phyloP scores from a whole-genome alignment of 2,888 invertebrate species.

The Spodoptera exigua region DNA sequence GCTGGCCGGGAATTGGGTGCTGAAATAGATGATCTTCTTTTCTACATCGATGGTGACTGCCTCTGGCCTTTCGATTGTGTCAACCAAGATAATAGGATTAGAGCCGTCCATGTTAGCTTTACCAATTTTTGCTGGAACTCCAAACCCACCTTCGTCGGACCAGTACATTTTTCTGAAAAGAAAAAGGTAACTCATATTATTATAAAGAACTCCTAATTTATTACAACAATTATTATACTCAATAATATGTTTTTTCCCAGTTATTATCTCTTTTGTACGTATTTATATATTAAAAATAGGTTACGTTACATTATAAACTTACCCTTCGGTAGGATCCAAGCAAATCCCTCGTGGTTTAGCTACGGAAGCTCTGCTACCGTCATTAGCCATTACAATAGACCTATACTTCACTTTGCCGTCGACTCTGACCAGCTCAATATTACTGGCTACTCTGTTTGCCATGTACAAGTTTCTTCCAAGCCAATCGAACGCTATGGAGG shows the following conservation, averaged over 20 bases:
- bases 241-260: too few relatives aligned
- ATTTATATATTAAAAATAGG: too few relatives aligned
- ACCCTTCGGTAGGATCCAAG: constrained; percentile 97
- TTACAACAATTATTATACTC: too few relatives aligned
- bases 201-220: too few relatives aligned
- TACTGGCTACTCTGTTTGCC: constrained; percentile 96
- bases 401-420: constrained; percentile 96
- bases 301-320: constrained; percentile 65
- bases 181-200: constrained; percentile 22
- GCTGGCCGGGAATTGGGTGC: constrained; percentile 92
- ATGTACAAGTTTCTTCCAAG: constrained; percentile 98
- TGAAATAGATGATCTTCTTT: constrained; percentile 96
- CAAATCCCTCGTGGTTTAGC: constrained; percentile 96
- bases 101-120: constrained; percentile 98
- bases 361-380: constrained; percentile 95
- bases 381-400: constrained; percentile 96
- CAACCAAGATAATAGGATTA: constrained; percentile 92
- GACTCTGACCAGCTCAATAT: constrained; percentile 96
- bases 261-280: too few relatives aligned
- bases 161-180: constrained; percentile 94
- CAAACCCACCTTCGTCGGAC: constrained; percentile 98
- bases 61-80: constrained; percentile 93
- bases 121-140: constrained; percentile 96
- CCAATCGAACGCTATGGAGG: constrained; percentile 98
- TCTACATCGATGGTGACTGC: constrained; percentile 96